Percentiles rank a stretch among this genome's conserved stretches.
These are phyloP conservation scores for Ephialtes manifestator DNA, from an alignment of 2,888 invertebrate genomes.

Conservation along the genomic window DNA sequence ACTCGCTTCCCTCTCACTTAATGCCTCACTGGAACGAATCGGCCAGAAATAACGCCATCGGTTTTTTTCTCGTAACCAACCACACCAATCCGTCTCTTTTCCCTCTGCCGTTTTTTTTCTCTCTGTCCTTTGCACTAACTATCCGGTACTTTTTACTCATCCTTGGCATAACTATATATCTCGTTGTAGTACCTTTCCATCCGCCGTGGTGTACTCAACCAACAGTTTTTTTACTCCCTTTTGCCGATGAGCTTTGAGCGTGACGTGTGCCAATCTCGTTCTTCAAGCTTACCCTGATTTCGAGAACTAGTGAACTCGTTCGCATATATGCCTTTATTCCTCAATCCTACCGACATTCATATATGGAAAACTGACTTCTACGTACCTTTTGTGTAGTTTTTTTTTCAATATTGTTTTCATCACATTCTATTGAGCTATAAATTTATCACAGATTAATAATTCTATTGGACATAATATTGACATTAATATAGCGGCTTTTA, in stretches of 20 bases:
- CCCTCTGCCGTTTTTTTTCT: conserved; percentile 17
- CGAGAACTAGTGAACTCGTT: conserved; percentile 30
- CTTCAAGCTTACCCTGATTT: conserved; percentile 23
- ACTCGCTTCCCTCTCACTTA: too few relatives aligned
- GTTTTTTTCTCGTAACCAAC: conserved; percentile 69
- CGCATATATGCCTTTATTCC: neutral
- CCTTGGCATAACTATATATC: conserved; percentile 39
- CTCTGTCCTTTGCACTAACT: conserved; percentile 23
- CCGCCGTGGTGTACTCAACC: conserved; percentile 16
- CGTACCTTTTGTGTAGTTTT: neutral
- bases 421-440: neutral
- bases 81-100: conserved; percentile 20
- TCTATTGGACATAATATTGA: neutral
- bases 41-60: conserved; percentile 80
- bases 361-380: neutral
- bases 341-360: neutral
- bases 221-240: conserved; percentile 22
- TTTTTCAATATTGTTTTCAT: neutral
- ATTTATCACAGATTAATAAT: too few relatives aligned
- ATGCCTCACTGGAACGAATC: conserved; percentile 71
- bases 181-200: conserved; percentile 12
- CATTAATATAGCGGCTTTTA: too few relatives aligned
- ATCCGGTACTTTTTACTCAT: conserved; percentile 63
- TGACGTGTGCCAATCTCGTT: conserved; percentile 44
- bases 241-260: conserved; percentile 23